These are phyloP conservation scores for Microtus californicus DNA, from an alignment of 2,797 vertebrate genomes.

Conservation along the genomic window DNA sequence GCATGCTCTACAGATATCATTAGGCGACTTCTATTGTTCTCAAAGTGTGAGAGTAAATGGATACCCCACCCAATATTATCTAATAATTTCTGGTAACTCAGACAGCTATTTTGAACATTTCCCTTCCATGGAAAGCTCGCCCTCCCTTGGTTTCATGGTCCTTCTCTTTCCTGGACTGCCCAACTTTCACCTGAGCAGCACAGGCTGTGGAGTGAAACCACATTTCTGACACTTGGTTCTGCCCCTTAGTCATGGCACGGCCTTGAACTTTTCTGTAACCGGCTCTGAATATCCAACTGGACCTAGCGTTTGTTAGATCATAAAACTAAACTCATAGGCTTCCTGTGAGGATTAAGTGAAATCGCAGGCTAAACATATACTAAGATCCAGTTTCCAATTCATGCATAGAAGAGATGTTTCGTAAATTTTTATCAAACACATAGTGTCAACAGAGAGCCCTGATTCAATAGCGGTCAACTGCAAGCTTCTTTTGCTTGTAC, in stretches of 20 bases:
- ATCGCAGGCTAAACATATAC: not conserved
- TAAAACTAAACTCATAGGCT: not conserved
- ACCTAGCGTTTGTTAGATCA: not conserved
- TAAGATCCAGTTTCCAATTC: not conserved
- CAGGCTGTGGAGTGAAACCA: not conserved
- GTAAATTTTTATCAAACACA: not conserved
- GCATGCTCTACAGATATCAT: not conserved
- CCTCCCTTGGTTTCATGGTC: not conserved
- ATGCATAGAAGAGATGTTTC: not conserved
- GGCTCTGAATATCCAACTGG: not conserved
- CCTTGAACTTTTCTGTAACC: not conserved
- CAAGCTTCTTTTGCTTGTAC: not conserved
- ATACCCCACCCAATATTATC: slow-evolving; percentile 25
- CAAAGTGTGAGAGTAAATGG: not conserved
- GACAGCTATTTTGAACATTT: not conserved
- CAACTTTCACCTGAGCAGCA: not conserved
- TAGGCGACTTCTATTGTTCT: not conserved
- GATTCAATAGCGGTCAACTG: not conserved
- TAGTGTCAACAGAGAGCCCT: not conserved
- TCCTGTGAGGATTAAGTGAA: not conserved
- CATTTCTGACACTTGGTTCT: not conserved
- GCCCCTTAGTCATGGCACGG: not conserved
- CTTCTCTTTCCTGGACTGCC: not conserved
- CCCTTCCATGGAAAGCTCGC: not conserved
- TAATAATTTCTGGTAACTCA: not conserved